These are phyloP conservation scores for Phaenicophaeus curvirostris DNA, from an alignment of 2,797 vertebrate species.

Conservation along the genomic window DNA sequence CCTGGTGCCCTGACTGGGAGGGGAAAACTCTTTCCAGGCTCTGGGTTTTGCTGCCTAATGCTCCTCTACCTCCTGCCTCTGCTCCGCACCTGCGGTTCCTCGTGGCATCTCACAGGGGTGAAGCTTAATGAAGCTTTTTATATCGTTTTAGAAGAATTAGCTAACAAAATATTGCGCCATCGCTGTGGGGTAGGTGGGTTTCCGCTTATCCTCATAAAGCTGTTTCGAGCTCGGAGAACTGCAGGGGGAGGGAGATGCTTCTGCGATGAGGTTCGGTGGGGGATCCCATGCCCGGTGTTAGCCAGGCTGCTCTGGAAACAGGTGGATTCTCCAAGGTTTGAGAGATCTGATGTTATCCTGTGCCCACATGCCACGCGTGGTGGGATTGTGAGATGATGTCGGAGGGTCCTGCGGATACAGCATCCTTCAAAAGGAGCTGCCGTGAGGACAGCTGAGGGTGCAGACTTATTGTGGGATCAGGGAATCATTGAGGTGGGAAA, in stretches of 20 bases:
- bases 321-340: not conserved
- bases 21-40: not conserved
- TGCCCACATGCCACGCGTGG: rapidly evolving
- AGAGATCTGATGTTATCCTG: rapidly evolving
- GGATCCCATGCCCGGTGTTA: too few species aligned
- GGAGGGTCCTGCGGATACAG: rapidly evolving
- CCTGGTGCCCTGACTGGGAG: not conserved
- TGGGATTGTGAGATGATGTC: too few species aligned
- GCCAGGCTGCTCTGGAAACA: not conserved
- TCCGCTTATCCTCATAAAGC: not conserved
- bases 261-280: not conserved
- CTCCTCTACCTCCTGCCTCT: not conserved
- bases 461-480: too few species aligned
- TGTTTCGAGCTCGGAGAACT: rapidly evolving
- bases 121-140: not conserved
- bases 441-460: not conserved
- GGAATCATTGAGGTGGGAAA: too few species aligned
- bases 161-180: not conserved
- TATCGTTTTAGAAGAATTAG: not conserved
- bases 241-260: not conserved
- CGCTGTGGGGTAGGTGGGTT: not conserved
- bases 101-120: not conserved
- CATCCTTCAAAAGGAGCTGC: rapidly evolving
- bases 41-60: rapidly evolving
- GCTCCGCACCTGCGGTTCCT: not conserved